Conservation (phyloP, 1,140 invertebrate genomes). For the Epicauta chinensis region DNA sequence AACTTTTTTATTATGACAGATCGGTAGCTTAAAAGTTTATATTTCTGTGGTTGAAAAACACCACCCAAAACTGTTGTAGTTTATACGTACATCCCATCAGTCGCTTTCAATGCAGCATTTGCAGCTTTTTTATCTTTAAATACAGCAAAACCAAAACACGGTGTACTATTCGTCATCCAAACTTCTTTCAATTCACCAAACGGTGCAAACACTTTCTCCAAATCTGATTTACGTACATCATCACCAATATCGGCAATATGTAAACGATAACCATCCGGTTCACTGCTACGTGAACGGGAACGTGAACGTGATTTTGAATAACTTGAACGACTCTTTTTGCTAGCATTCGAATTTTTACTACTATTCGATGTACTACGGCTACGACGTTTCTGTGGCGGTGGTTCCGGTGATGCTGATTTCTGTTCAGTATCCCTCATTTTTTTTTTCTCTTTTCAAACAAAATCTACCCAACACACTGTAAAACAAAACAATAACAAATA, state of each 20-base stretch:
- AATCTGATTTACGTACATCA: constrained; percentile 47
- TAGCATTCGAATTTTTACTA: constrained; percentile 21
- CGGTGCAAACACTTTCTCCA: constrained; percentile 58
- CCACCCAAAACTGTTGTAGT: no score
- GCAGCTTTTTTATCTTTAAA: constrained; percentile 65
- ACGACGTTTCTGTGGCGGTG: constrained; percentile 19
- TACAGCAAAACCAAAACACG: constrained; percentile 68
- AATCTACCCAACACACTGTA: no score
- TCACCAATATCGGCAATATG: constrained; percentile 48
- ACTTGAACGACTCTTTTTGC: constrained; percentile 33
- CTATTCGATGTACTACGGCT: constrained; percentile 31
- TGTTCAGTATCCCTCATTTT: constrained; percentile 32
- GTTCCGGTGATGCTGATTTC: constrained; percentile 23
- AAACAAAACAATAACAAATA: no score
- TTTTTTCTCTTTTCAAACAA: no score
- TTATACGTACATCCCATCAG: constrained; percentile 58
- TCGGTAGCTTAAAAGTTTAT: no score
- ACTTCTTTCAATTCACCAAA: constrained; percentile 62
- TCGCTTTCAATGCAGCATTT: constrained; percentile 55
- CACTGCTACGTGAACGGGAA: constrained; percentile 38
- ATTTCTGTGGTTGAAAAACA: no score
- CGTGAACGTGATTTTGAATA: constrained; percentile 36
- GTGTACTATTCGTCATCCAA: constrained; percentile 64
- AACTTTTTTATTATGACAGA: no score
- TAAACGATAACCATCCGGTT: constrained; percentile 42